Evolutionary conservation across 2,888 invertebrate genomes (phyloP).

Genomic region (Hermaeophaga mercurialis): DNA sequence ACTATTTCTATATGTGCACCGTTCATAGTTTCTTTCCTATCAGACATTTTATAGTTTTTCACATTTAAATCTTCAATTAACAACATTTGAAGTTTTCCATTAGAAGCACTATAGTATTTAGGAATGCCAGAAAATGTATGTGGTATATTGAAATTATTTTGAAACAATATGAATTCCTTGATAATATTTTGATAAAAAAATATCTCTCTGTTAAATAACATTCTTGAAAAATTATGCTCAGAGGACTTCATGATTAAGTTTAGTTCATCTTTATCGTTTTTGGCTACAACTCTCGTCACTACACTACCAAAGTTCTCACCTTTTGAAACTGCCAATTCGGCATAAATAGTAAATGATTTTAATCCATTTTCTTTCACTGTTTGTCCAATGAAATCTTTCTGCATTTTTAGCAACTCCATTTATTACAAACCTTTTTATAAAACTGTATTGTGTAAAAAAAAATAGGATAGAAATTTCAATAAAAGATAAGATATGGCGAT

Average conservation of each 20-base stretch:
- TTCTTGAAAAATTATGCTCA: neutral
- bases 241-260: neutral
- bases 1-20: slow-evolving; percentile 42
- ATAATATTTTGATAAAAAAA: slow-evolving; percentile 43
- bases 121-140: neutral
- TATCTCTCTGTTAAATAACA: slow-evolving; percentile 37
- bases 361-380: slow-evolving; percentile 11
- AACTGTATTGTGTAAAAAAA: no score
- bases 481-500: no score
- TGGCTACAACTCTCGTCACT: neutral
- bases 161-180: slow-evolving; percentile 40
- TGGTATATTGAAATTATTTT: slow-evolving; percentile 20
- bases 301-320: slow-evolving; percentile 13
- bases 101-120: neutral
- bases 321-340: neutral
- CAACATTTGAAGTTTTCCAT: neutral
- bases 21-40: neutral
- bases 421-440: no score
- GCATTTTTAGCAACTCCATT: no score
- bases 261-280: neutral
- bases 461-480: no score
- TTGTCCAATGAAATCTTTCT: slow-evolving; percentile 3
- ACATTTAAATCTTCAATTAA: slow-evolving; percentile 1
- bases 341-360: neutral
- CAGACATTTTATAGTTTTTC: neutral